Conservation (phyloP, 2,888 invertebrate species). For the Cyclophora punctaria region DNA sequence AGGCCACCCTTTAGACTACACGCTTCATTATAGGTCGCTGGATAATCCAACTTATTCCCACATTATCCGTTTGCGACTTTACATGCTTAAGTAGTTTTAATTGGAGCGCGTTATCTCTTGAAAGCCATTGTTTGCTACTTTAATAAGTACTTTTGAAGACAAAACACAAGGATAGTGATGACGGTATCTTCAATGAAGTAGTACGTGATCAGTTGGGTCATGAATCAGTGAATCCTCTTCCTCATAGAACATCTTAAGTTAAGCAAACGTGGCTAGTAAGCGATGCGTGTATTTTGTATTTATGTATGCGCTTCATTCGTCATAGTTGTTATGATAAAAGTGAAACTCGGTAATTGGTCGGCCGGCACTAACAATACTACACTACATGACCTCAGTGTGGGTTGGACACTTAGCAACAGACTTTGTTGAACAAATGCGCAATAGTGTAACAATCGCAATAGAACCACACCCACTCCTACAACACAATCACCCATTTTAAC, state of each 20-base stretch:
- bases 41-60: background rate
- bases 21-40: background rate
- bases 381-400: constrained; percentile 46
- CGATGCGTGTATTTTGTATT: constrained; percentile 15
- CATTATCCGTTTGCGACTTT: too few species aligned
- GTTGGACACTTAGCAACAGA: constrained; percentile 28
- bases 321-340: constrained; percentile 28
- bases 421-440: constrained; percentile 43
- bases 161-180: background rate
- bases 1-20: background rate
- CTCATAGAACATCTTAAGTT: background rate
- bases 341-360: constrained; percentile 24
- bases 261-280: background rate
- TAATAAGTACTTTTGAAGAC: constrained; percentile 2
- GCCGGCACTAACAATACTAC: constrained; percentile 24
- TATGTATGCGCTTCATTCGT: constrained; percentile 14
- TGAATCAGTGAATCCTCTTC: constrained; percentile 1
- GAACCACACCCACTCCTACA: constrained; percentile 56
- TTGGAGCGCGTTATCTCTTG: background rate
- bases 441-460: constrained; percentile 46
- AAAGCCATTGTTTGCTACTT: constrained; percentile 10
- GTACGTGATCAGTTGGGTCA: constrained; percentile 8
- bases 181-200: too few species aligned
- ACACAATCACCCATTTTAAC: constrained; percentile 52
- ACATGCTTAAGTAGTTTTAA: too few species aligned